Percentiles rank a stretch among this genome's conserved stretches.
Evolutionary conservation across 2,888 invertebrate genomes (phyloP).

Genomic region (Hermaeophaga mercurialis): DNA sequence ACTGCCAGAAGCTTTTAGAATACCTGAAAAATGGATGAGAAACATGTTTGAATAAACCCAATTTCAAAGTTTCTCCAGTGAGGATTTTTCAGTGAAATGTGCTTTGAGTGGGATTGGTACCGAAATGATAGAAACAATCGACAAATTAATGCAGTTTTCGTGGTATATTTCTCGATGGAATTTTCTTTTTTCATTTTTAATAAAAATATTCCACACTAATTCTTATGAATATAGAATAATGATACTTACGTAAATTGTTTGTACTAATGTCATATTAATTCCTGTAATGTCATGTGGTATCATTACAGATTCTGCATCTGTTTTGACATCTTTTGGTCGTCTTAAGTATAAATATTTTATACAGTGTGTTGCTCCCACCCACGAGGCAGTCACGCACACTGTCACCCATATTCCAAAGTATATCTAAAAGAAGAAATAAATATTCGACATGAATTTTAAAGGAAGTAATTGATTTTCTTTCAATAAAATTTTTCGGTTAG

Average conservation of each 20-base stretch:
- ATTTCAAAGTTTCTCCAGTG: no score
- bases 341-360: constrained; percentile 82
- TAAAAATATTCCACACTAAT: background rate
- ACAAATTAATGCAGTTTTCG: no score
- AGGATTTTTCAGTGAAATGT: no score
- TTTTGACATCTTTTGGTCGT: constrained; percentile 60
- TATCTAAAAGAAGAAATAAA: constrained; percentile 69
- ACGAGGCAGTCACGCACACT: constrained; percentile 82
- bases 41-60: background rate
- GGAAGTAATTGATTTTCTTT: no score
- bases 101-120: no score
- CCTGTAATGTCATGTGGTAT: constrained; percentile 53
- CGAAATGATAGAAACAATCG: no score
- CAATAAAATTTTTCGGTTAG: no score
- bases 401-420: constrained; percentile 89
- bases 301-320: constrained; percentile 51
- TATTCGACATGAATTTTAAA: no score
- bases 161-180: no score
- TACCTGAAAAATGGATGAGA: background rate
- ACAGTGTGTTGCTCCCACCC: constrained; percentile 93
- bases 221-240: no score
- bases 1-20: background rate
- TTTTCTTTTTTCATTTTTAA: background rate
- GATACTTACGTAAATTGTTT: constrained; percentile 55
- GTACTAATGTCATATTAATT: constrained; percentile 54